Conservation (phyloP, 2,113 vertebrate genomes). For the Climacteris rufus region DNA sequence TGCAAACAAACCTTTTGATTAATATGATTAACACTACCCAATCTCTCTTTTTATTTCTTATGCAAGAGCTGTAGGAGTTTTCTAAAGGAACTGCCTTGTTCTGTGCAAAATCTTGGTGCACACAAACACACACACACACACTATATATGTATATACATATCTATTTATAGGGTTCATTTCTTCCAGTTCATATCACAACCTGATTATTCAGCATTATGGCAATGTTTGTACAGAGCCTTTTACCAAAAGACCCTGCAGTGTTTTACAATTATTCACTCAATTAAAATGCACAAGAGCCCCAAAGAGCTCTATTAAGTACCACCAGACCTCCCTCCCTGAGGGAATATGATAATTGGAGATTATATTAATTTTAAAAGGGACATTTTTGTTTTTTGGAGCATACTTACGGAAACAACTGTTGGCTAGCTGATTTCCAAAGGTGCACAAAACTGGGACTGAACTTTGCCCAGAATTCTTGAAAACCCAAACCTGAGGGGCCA, state of each 20-base stretch:
- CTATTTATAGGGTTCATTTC: not conserved
- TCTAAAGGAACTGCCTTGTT: not conserved
- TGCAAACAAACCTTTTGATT: not conserved
- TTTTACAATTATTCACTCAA: conserved; percentile 49
- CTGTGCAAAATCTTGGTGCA: not conserved
- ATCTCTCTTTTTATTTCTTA: not conserved
- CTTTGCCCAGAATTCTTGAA: not conserved
- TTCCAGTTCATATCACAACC: not conserved
- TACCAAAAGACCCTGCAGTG: conserved; percentile 35
- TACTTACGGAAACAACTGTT: not conserved
- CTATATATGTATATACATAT: not conserved
- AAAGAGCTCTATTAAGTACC: conserved; percentile 41
- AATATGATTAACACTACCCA: not conserved
- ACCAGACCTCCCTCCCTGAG: conserved; percentile 32
- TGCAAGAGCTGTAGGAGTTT: not conserved
- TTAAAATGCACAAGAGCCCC: conserved; percentile 55
- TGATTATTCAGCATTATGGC: conserved; percentile 25
- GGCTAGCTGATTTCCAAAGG: not conserved
- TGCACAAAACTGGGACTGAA: not conserved
- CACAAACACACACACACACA: not conserved
- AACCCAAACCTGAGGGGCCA: not conserved
- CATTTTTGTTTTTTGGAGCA: not conserved
- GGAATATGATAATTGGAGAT: conserved; percentile 43
- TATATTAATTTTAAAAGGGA: conserved; percentile 41
- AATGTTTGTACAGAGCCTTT: conserved; percentile 29